Evolutionary conservation across 2,888 invertebrate genomes (phyloP).

Genomic region (Lepidonotus clava): DNA sequence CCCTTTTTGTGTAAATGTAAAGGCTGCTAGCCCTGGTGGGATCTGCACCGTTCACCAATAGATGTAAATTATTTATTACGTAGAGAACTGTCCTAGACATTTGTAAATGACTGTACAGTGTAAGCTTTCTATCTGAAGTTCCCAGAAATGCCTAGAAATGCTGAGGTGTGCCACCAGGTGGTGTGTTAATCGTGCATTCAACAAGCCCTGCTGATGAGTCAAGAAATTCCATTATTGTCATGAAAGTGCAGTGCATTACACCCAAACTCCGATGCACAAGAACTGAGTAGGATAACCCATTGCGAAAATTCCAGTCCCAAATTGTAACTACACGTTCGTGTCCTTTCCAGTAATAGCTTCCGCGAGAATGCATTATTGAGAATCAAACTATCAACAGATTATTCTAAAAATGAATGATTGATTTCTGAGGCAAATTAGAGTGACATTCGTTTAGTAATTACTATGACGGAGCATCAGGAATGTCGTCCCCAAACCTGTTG

Average conservation of each 20-base stretch:
- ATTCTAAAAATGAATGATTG: not conserved
- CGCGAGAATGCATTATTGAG: not conserved
- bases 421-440: not conserved
- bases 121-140: not conserved
- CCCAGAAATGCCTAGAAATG: not conserved
- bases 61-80: slow-evolving; percentile 17
- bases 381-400: not conserved
- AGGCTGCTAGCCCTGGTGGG: slow-evolving; percentile 29
- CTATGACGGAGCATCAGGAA: not conserved
- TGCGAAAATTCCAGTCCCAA: not conserved
- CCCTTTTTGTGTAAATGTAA: slow-evolving; percentile 50
- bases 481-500: not conserved
- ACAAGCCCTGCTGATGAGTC: not conserved
- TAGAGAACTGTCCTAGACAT: slow-evolving; percentile 36
- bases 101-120: slow-evolving; percentile 3
- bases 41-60: not conserved
- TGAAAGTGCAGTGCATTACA: not conserved
- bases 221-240: not conserved
- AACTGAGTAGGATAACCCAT: no score
- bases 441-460: not conserved
- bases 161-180: not conserved
- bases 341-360: slow-evolving; percentile 9
- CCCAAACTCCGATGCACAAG: not conserved
- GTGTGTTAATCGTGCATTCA: not conserved
- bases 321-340: slow-evolving; percentile 25